Conservation (phyloP, 2,113 vertebrate genomes). For the Phylloscopus trochilus region DNA sequence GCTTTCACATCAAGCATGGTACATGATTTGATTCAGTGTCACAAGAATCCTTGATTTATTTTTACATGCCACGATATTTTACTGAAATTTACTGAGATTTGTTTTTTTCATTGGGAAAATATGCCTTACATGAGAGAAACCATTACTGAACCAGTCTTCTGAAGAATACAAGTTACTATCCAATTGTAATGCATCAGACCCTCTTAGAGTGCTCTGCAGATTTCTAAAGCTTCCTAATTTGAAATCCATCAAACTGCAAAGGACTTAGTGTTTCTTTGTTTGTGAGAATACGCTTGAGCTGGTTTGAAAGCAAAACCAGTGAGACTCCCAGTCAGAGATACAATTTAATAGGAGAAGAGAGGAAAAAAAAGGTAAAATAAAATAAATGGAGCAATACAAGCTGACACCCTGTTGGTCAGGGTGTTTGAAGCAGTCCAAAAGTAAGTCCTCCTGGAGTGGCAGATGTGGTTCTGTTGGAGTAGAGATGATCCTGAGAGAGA, state of each 20-base stretch:
- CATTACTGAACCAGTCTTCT: background rate
- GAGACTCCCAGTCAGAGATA: no score
- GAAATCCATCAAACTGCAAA: background rate
- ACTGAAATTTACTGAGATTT: background rate
- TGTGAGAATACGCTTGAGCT: rapidly evolving
- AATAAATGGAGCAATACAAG: no score
- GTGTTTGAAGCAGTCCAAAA: no score
- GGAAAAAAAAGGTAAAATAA: no score
- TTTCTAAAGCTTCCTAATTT: background rate
- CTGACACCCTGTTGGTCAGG: no score
- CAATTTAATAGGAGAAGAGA: no score
- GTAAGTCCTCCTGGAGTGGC: no score
- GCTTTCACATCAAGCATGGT: background rate
- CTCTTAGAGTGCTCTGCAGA: background rate
- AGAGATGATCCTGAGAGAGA: no score
- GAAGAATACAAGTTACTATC: background rate
- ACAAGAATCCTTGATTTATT: background rate
- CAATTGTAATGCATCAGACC: background rate
- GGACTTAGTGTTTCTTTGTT: background rate
- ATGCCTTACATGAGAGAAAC: background rate
- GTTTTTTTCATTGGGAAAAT: background rate
- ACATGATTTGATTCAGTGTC: background rate
- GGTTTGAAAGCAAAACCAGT: no score
- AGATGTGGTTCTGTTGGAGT: no score
- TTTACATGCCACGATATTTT: background rate